phyloP scores from a whole-genome alignment of 2,113 vertebrate genomes.

The Nematolebias whitei region DNA sequence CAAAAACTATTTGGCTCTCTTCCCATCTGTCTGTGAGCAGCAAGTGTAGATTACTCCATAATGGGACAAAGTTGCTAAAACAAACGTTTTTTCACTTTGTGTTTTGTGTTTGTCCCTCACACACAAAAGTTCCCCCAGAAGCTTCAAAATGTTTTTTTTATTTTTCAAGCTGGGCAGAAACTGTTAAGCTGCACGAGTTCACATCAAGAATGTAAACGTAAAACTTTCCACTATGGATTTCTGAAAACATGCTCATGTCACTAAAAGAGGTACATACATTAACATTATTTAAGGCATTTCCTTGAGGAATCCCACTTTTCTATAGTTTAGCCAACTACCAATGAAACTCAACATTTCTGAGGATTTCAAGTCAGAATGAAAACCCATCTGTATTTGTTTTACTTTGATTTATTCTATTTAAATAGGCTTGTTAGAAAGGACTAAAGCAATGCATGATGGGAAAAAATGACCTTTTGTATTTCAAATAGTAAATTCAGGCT shows the following conservation, averaged over 20 bases:
- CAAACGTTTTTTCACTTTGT: slow-evolving; percentile 9
- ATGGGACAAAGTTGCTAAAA: slow-evolving; percentile 22
- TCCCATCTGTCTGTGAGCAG: not conserved
- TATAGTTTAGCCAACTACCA: too few species aligned
- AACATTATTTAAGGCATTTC: not conserved
- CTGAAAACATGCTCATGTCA: not conserved
- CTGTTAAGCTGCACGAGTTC: not conserved
- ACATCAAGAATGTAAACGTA: slow-evolving; percentile 7
- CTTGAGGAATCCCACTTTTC: too few species aligned
- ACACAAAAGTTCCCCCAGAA: not conserved
- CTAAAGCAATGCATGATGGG: too few species aligned
- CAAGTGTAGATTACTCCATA: slow-evolving; percentile 9
- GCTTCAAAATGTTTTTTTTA: not conserved
- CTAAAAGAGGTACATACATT: not conserved
- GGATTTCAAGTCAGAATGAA: too few species aligned
- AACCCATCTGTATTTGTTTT: too few species aligned
- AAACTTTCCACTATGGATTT: not conserved
- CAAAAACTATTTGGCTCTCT: not conserved
- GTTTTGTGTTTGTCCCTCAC: not conserved
- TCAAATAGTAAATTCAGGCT: too few species aligned
- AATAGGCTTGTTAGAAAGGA: too few species aligned
- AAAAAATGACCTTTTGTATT: too few species aligned
- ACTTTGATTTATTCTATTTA: too few species aligned
- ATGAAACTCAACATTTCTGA: too few species aligned
- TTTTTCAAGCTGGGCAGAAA: slow-evolving; percentile 6